phyloP scores from a whole-genome alignment of 2,888 invertebrate genomes.

The Conus canariensis region DNA sequence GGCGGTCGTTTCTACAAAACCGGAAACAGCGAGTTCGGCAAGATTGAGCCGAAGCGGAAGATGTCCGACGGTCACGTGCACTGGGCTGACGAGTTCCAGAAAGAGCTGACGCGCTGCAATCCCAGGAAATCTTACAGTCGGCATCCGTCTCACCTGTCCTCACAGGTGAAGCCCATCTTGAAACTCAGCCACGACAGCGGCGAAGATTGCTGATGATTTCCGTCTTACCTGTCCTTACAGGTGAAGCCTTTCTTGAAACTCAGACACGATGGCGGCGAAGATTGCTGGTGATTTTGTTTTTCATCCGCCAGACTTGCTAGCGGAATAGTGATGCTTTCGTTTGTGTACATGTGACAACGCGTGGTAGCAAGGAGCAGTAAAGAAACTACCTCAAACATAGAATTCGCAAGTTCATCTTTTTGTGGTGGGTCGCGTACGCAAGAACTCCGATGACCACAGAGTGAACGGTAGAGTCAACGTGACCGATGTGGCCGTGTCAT shows the following conservation, averaged over 20 bases:
- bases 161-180: constrained; percentile 42
- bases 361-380: no score
- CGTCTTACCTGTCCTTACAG: constrained; percentile 16
- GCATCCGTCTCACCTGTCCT: constrained; percentile 30
- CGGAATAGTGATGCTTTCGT: neutral
- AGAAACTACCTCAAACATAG: no score
- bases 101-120: constrained; percentile 39
- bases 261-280: constrained; percentile 24
- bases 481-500: no score
- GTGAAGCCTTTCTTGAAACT: constrained; percentile 43
- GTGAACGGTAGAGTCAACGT: no score
- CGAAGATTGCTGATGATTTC: neutral
- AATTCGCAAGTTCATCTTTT: no score
- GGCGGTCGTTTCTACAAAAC: constrained; percentile 1
- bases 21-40: constrained; percentile 22
- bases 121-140: constrained; percentile 43
- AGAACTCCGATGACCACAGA: no score
- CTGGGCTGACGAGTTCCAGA: constrained; percentile 48
- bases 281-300: neutral
- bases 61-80: constrained; percentile 46
- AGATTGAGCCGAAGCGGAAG: constrained; percentile 21
- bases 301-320: neutral
- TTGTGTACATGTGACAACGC: neutral
- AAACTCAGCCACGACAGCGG: constrained; percentile 28
- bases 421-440: no score